Conservation (phyloP, 2,113 vertebrate species). For the Paradoxurus hermaphroditus region DNA sequence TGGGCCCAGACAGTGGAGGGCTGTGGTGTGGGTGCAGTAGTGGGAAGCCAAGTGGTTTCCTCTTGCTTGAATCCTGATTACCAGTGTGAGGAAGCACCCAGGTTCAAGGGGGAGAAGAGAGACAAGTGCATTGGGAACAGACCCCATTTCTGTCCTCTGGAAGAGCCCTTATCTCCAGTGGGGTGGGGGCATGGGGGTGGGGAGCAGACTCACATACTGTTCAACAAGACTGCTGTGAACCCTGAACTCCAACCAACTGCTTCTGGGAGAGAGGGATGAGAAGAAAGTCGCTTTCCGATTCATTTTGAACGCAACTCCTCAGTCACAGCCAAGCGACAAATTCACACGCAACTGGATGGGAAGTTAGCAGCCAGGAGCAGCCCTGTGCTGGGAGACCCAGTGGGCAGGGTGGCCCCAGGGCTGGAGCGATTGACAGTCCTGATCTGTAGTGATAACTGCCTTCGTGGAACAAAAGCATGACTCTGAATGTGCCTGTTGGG, state of each 20-base stretch:
- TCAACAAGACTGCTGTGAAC: neutral
- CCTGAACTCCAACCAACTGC: neutral
- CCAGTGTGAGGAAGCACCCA: neutral
- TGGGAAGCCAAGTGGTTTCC: neutral
- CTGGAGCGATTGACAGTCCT: neutral
- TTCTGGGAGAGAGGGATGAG: neutral
- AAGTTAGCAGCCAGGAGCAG: rapidly evolving
- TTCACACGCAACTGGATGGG: neutral
- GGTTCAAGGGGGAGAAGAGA: neutral
- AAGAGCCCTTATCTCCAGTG: neutral
- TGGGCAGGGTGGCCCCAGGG: rapidly evolving
- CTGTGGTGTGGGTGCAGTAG: rapidly evolving
- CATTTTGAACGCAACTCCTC: neutral
- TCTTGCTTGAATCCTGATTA: neutral
- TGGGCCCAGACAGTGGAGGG: neutral
- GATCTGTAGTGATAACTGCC: neutral
- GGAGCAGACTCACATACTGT: rapidly evolving
- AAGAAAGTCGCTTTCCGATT: neutral
- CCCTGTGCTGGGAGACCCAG: no score
- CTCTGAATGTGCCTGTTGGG: rapidly evolving
- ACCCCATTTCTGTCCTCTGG: neutral
- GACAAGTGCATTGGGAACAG: neutral
- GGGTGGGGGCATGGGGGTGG: no score
- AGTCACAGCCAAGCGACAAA: neutral
- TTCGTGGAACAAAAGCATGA: neutral